Percentiles rank a stretch among this genome's conserved stretches.
Conservation (phyloP, 1,140 invertebrate genomes). For the Danaus melanippus region DNA sequence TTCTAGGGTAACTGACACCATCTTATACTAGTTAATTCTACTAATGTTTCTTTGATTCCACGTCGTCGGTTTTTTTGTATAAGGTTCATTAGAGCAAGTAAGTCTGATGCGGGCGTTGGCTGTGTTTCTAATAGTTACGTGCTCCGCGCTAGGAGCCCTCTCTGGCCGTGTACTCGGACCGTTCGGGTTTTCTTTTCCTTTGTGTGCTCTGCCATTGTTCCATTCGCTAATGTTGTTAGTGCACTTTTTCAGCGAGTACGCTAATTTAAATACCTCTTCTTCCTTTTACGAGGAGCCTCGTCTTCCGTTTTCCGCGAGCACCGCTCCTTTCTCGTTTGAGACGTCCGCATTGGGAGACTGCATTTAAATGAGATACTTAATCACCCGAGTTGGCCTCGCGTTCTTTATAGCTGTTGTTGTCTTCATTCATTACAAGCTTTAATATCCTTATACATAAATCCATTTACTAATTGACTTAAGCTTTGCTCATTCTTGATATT, state of each 20-base stretch:
- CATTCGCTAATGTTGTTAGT: conserved; percentile 70
- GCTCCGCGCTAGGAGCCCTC: conserved; percentile 18
- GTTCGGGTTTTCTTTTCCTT: conserved; percentile 50
- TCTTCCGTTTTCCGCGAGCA: conserved; percentile 68
- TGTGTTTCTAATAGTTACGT: conserved; percentile 12
- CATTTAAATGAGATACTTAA: conserved; percentile 73
- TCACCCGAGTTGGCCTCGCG: conserved; percentile 61
- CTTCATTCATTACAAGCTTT: conserved; percentile 57
- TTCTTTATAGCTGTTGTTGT: conserved; percentile 64
- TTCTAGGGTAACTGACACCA: no score
- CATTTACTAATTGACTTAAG: conserved; percentile 27
- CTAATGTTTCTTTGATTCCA: conserved; percentile 25
- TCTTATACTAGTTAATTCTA: background rate
- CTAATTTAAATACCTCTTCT: conserved; percentile 70
- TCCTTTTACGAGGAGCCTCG: conserved; percentile 64
- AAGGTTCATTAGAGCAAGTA: conserved; percentile 34
- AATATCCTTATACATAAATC: conserved; percentile 42
- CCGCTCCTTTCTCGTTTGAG: conserved; percentile 65
- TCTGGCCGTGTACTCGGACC: conserved; percentile 31
- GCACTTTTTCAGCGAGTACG: conserved; percentile 68
- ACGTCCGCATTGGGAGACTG: conserved; percentile 63
- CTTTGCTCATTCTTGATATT: conserved; percentile 15
- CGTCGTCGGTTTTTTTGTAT: conserved; percentile 22
- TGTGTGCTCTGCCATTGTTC: conserved; percentile 64
- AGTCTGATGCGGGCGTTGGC: conserved; percentile 29